A percentile compares a stretch with the other conserved stretches of the same genome.
These are phyloP conservation scores for Geodia barretti DNA, from an alignment of 37 sponge, comb jelly and placozoan genomes.

Conservation along the genomic window DNA sequence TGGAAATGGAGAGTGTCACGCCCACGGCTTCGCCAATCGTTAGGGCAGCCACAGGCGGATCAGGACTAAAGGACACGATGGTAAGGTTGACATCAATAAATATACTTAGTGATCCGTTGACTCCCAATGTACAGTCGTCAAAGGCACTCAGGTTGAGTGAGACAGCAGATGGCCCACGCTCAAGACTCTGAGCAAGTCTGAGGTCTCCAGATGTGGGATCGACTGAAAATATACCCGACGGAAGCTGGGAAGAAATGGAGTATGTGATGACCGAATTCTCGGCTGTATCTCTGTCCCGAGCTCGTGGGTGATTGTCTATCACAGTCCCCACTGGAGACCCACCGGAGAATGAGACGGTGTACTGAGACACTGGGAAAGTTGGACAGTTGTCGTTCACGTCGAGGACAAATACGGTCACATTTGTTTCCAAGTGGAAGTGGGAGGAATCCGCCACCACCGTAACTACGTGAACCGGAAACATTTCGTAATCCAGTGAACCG, in stretches of 20 bases:
- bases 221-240: conserved; percentile 6
- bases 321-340: conserved; percentile 22
- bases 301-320: not conserved
- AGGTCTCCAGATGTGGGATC: conserved; percentile 15
- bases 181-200: conserved; percentile 1
- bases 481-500: conserved; percentile 29
- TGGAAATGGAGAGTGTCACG: not conserved
- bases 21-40: conserved; percentile 23
- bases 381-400: conserved; percentile 84
- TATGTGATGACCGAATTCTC: conserved; percentile 44
- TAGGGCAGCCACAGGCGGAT: not conserved
- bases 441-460: conserved; percentile 7
- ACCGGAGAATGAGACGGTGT: conserved; percentile 3
- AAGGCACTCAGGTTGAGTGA: conserved; percentile 33
- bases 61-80: too few species aligned
- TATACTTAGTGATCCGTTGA: too few species aligned
- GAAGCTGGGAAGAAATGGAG: conserved; percentile 20
- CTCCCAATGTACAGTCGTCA: conserved; percentile 45
- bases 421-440: conserved; percentile 1
- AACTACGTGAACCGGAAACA: not conserved
- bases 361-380: not conserved
- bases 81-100: not conserved
- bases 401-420: conserved; percentile 11
- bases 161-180: not conserved
- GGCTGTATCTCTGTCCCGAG: conserved; percentile 55